Conservation (phyloP, 2,113 vertebrate species). For the mouse (Mus musculus) region DNA sequence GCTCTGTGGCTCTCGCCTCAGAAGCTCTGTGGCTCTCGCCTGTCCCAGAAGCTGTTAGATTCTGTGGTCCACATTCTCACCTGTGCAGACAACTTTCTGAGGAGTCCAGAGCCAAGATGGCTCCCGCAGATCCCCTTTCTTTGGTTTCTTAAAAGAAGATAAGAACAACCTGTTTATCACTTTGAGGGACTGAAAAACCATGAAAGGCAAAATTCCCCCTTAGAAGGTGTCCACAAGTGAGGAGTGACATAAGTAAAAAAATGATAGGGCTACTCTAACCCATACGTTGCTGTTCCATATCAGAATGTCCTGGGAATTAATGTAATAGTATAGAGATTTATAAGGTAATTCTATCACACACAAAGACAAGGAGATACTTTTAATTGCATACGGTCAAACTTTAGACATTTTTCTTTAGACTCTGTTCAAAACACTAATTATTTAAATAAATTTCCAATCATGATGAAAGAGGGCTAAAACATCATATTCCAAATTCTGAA, state of each 20-base stretch:
- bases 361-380: not conserved
- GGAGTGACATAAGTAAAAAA: not conserved
- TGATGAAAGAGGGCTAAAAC: not conserved
- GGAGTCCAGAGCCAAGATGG: too few species aligned
- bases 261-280: not conserved
- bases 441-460: not conserved
- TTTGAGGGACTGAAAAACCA: not conserved
- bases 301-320: not conserved
- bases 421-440: not conserved
- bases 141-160: not conserved
- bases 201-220: not conserved
- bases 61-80: too few species aligned
- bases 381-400: not conserved
- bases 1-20: too few species aligned
- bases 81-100: too few species aligned
- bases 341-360: slow-evolving; percentile 14
- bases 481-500: not conserved
- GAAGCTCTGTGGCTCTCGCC: too few species aligned
- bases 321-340: not conserved
- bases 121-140: not conserved
- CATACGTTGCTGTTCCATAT: not conserved
- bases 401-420: not conserved
- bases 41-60: too few species aligned
- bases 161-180: not conserved
- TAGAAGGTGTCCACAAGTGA: not conserved